Base-by-base conservation (phyloP, 1,140 invertebrate genomes). In the Brachionus koreanus region DNA sequence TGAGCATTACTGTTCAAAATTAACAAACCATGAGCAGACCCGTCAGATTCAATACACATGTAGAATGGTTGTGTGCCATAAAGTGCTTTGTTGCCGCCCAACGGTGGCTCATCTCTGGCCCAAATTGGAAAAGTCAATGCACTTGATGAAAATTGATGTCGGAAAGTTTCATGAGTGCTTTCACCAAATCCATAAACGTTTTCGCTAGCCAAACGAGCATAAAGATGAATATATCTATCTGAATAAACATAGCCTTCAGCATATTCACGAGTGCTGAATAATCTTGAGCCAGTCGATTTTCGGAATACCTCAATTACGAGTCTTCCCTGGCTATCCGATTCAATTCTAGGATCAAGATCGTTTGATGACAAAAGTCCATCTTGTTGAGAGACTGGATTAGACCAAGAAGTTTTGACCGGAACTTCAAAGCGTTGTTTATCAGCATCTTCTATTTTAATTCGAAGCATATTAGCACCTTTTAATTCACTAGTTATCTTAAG, bases 401-500 rank as follows among this genome's bases (percentile, higher is more conserved):
- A 43, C 76, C 76, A 79, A 5, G 49, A 39, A 13, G 76, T 79
- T 79, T 63, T n/a, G 7, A 87, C 35, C 7, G 87, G 87, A 2
- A 88, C 87, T 83, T 88, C 88, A 84, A 86, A 88, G 33, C 88
- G 83, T 33, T 84, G 76, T 74, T 85, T 85, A 25, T 84, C 82
- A 37, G 86, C 85, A 67, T 87, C 86, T 83, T 83, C 85, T 7
- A 87, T 84, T 85, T 86, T 83, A 39, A 85, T 67, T 75, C 82
- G 25, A 9, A 74, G 12, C 39, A 75, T 57, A 13, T 29, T 61
- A n/a, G 29, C 33, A 43, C 76, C 76, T 79, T 79, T 79, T 19
- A 42, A 35, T 65, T 79, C 76, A 63, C n/a, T 43, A 29, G 76
- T 29, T 23, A 79, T 57, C 37, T 42, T 37, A 19, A 79, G 33